Base-by-base conservation (phyloP, 2,888 invertebrate genomes). In the Aleiodes testaceus region DNA sequence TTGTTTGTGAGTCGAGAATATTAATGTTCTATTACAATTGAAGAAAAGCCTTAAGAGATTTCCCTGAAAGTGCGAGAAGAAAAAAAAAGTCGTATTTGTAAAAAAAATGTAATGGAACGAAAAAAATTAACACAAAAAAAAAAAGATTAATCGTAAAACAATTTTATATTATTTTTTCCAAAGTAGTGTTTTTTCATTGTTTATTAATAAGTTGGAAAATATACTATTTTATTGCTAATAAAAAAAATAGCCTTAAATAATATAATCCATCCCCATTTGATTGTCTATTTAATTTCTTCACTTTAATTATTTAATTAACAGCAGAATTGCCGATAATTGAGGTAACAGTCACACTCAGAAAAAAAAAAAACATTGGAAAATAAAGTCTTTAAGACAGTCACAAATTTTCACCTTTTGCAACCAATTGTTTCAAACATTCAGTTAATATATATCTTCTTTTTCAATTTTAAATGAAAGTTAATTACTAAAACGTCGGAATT, bases 61-160 rank as follows among this genome's bases (percentile, higher is more conserved):
- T 64, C 64, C 44, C 52, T 44, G 52, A 52, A 52, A 45, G 44
- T 86, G 90, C 61, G 86, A 89, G 80, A 89, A 89, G 55, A 85
- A 89, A 86, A 87, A 71, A 84, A 89, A 61, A 81, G 89, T 77
- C 88, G 88, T 72, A 89, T 89, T 69, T 89, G 88, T 81, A 85
- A 85, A 74, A 89, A 79, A 87, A 83, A 90, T 55, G 30, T 55
- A 12, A 63, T 47, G 14, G 16, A 47, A 14, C n/a, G 6, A 47
- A 14, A 47, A 47, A 5, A 14, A 14, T 16, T 26, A 26, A 26
- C 26, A 47, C 5, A 47, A 47, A 16, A 47, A 18, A 47, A 18
- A 45, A 63, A 63, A 63, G 14, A 63, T 63, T 20, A 45, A 63
- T 63, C 20, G 22, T 63, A 44, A 63, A 45, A 45, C 45, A 63